Percentiles rank a stretch among this genome's conserved stretches.
These are phyloP conservation scores for Ormyrus labotus DNA, from an alignment of 2,888 invertebrate species.

Conservation along the genomic window DNA sequence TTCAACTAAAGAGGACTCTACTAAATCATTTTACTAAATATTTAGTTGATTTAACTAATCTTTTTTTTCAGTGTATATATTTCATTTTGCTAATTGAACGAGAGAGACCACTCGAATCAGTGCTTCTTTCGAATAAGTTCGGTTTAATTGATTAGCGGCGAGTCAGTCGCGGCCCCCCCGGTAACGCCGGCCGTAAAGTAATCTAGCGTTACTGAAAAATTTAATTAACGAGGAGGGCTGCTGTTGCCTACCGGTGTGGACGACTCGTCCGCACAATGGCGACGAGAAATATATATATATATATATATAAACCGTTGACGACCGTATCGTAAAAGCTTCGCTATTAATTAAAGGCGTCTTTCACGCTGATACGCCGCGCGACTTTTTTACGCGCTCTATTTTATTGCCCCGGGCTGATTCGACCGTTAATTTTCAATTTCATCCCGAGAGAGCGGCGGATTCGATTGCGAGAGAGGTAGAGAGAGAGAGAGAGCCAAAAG, in stretches of 20 bases:
- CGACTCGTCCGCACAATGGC: not conserved
- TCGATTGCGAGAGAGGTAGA: not conserved
- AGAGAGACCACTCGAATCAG: no score
- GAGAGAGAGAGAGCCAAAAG: not conserved
- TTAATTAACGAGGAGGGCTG: slow-evolving; percentile 31
- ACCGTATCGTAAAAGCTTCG: slow-evolving; percentile 39
- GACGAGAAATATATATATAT: not conserved
- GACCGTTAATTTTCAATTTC: slow-evolving; percentile 53
- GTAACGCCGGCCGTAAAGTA: slow-evolving; percentile 14
- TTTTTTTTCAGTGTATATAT: no score
- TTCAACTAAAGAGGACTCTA: no score
- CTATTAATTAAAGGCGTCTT: slow-evolving; percentile 47
- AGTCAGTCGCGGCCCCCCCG: not conserved
- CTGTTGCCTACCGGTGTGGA: not conserved
- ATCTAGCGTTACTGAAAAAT: slow-evolving; percentile 18
- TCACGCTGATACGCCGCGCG: slow-evolving; percentile 22
- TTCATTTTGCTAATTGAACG: no score
- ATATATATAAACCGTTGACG: slow-evolving; percentile 7
- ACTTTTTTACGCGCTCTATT: slow-evolving; percentile 38
- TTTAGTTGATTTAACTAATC: no score
- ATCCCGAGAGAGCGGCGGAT: not conserved
- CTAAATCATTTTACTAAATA: no score
- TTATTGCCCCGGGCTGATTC: slow-evolving; percentile 35
- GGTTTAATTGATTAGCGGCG: no score
- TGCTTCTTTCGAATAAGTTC: no score